Evolutionary conservation across 2,888 invertebrate species (phyloP), one percentile per base, ranked within the genome.

Genomic region (Coleophora flavipennella): DNA sequence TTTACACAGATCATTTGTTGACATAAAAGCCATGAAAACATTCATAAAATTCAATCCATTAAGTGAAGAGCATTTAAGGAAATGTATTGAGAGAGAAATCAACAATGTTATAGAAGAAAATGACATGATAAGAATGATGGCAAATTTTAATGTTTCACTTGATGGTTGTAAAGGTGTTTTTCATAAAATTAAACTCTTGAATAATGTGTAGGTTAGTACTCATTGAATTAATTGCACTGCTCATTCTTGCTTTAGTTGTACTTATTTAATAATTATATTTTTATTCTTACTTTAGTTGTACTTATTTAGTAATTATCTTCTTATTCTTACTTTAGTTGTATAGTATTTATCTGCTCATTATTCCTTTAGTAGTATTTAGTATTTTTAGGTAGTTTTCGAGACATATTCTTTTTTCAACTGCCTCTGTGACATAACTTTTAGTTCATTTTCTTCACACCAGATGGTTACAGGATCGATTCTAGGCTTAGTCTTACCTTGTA

Each of bases 101-200:
- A 55, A 58, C 9, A 36, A 48, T 12, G 54, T 42, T 44, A 48
- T 29, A 42, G 29, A 72, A 2, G 49, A 41, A 36, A 31, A 39
- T n/a, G 53, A 65, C 27, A 51, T 71, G 40, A 44, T 56, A 9
- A 59, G 58, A 35, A 46, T 84, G 26, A 42, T 70, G 31, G 73
- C 67, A 49, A 66, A 74, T 46, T 83, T 85, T 48, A 64, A 81
- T 67, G 79, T 79, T 1, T 49, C 62, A 2, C 39, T 59, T 33
- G 78, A 84, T 62, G 84, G 85, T 20, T 85, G 85, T 54, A 85
- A 85, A 71, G 72, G 80, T 48, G 83, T 85, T 26, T 59, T 79
- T 45, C 67, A 62, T 39, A 85, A 79, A 62, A 69, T 83, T 40
- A 78, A 75, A 44, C 62, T 72, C 47, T 51, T 78, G 49, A 69